phyloP scores from a whole-genome alignment of 2,797 vertebrate genomes.

The Centropyge bicolor region DNA sequence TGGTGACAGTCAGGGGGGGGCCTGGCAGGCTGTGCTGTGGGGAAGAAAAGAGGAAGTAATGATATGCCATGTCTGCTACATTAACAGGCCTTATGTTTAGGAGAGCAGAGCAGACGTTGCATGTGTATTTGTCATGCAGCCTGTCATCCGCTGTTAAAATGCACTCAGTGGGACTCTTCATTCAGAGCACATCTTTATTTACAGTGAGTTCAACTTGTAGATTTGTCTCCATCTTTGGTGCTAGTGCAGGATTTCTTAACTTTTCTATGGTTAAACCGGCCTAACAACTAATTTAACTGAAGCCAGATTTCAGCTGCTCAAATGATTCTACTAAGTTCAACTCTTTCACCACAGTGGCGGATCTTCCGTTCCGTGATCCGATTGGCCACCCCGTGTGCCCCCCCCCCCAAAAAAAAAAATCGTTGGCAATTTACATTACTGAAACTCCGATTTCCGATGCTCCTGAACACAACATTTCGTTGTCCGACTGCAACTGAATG shows the following conservation, averaged over 20 bases:
- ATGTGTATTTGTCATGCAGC: conserved; percentile 55
- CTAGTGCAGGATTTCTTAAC: not conserved
- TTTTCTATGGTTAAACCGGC: not conserved
- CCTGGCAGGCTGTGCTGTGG: conserved; percentile 32
- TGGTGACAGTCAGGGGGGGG: conserved; percentile 40
- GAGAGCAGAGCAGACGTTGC: conserved; percentile 59
- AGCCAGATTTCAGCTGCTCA: not conserved
- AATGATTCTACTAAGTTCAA: too few species aligned
- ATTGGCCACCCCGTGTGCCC: too few species aligned
- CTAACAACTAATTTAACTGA: not conserved
- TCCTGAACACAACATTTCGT: too few species aligned
- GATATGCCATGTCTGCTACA: conserved; percentile 59
- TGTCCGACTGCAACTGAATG: too few species aligned
- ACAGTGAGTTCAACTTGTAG: conserved; percentile 1
- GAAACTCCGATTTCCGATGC: too few species aligned
- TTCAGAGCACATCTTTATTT: conserved; percentile 33
- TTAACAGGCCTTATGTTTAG: conserved; percentile 67
- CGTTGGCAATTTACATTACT: too few species aligned
- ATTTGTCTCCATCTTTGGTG: not conserved
- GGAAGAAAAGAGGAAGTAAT: conserved; percentile 49
- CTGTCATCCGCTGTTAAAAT: conserved; percentile 57
- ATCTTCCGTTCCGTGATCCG: too few species aligned
- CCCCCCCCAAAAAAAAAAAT: too few species aligned
- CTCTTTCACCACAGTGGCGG: too few species aligned
- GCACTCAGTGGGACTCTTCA: conserved; percentile 20